Base-by-base conservation (phyloP, 2,888 invertebrate species). In the Agrochola macilenta region DNA sequence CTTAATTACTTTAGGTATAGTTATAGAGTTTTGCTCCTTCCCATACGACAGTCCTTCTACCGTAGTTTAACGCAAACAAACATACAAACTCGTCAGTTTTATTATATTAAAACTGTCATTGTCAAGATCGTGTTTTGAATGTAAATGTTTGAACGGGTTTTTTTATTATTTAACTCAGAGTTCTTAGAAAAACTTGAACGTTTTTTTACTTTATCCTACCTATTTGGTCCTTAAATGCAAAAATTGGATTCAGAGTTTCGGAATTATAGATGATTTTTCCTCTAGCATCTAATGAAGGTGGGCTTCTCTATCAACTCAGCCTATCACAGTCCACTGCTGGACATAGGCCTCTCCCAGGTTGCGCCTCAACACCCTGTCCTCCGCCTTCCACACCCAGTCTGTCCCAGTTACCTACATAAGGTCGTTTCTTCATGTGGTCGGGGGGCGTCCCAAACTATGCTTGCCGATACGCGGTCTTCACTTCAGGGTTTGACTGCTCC, bases 171-270 rank as follows among this genome's bases (percentile, higher is more conserved):
- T 14, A n/a, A 64, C n/a, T n/a, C n/a, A 5, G n/a, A 64, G 11
- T 65, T 65, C 65, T 65, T 43, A 26, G 65, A 43, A 65, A 65
- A 39, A n/a, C 63, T n/a, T 64, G 11, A 39, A n/a, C 64, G 2
- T 4, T 17, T 64, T 64, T 65, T 65, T 26, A 26, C n/a, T 9
- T 26, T 20, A 17, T 14, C 23, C 52, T 23, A 54, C 23, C n/a
- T 9, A 64, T 43, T 43, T 26, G 2, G 23, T 39, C 8, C 14
- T 14, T 63, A 14, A 39, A 39, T n/a, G n/a, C n/a, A 65, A 65
- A 64, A 14, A n/a, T 39, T 9, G 23, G 3, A 63, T 63, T 63
- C 8, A 39, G 63, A 63, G 35, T 1, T 35, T 35, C 23, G 12
- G 23, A 23, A 9, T 54, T 54, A 23, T 23, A 9, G 8, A 2